Conservation (phyloP, 2,797 vertebrate genomes). For the Pangasius djambal region DNA sequence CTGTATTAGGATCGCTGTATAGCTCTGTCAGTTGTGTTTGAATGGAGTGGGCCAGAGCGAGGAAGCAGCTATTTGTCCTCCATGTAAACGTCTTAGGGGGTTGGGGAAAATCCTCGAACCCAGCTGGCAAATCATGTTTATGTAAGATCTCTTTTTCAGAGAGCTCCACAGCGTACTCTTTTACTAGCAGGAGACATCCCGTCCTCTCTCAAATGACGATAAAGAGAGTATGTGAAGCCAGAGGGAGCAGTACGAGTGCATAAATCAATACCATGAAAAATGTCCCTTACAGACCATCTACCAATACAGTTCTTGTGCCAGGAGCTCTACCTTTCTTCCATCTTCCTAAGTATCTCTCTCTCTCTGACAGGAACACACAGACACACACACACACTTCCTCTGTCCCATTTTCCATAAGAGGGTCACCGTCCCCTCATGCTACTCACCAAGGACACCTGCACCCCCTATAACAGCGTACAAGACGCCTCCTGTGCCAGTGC, state of each 20-base stretch:
- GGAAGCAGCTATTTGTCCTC: constrained; percentile 52
- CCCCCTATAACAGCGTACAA: constrained; percentile 49
- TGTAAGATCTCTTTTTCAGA: constrained; percentile 51
- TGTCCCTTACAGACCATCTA: constrained; percentile 31
- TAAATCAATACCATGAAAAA: constrained; percentile 19
- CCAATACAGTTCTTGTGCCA: constrained; percentile 31
- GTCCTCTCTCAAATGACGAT: constrained; percentile 4
- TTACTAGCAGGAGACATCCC: constrained; percentile 13
- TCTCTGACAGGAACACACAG: not conserved
- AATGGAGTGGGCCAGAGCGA: constrained; percentile 39
- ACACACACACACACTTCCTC: constrained; percentile 21
- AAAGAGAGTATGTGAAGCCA: constrained; percentile 23
- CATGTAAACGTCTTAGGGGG: constrained; percentile 50
- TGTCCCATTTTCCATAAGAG: constrained; percentile 39
- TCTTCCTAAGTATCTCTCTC: constrained; percentile 28
- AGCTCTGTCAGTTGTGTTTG: constrained; percentile 40
- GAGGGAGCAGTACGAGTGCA: not conserved
- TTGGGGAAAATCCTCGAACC: constrained; percentile 52
- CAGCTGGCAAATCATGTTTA: constrained; percentile 59
- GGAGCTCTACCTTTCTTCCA: constrained; percentile 33
- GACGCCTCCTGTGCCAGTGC: constrained; percentile 62
- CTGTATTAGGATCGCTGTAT: constrained; percentile 34
- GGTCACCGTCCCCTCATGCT: constrained; percentile 60
- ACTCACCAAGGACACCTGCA: constrained; percentile 67
- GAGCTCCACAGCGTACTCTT: constrained; percentile 32